Percentiles rank a stretch among this genome's conserved stretches.
These are phyloP conservation scores for Drosophila quinaria DNA, from an alignment of 2,888 invertebrate genomes.

Conservation along the genomic window DNA sequence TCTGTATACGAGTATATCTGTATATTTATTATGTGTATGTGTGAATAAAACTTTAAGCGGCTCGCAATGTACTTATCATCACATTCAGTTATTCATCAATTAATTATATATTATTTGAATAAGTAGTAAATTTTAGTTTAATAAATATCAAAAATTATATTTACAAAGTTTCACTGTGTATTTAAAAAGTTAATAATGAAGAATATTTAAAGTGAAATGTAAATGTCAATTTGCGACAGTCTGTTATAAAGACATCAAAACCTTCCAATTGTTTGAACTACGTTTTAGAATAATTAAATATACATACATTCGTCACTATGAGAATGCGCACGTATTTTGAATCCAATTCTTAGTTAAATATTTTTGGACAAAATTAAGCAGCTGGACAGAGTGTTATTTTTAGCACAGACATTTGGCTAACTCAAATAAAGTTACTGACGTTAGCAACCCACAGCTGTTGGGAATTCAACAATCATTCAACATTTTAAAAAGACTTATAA, in stretches of 20 bases:
- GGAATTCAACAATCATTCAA: background rate
- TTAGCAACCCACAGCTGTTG: constrained; percentile 30
- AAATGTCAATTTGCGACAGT: background rate
- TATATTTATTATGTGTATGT: background rate
- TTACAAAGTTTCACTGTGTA: background rate
- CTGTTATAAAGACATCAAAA: background rate
- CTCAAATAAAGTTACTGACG: constrained; percentile 8
- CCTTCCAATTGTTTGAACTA: background rate
- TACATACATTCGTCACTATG: background rate
- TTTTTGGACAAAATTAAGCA: too few species aligned
- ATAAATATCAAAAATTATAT: background rate
- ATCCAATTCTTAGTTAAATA: constrained; percentile 7
- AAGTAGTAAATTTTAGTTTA: background rate
- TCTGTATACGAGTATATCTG: background rate
- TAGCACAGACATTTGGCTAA: constrained; percentile 4
- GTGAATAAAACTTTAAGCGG: constrained; percentile 17
- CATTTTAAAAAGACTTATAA: constrained; percentile 22
- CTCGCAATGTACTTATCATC: constrained; percentile 58
- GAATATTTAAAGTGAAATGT: background rate
- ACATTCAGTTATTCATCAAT: constrained; percentile 45
- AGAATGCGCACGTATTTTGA: background rate
- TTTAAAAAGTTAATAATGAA: background rate
- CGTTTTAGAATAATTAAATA: background rate
- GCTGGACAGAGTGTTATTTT: constrained; percentile 1
- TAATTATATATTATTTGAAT: background rate